A percentile compares a stretch with the other conserved stretches of the same genome.
phyloP scores from a whole-genome alignment of 2,888 invertebrate species.

The Drosophila colorata region DNA sequence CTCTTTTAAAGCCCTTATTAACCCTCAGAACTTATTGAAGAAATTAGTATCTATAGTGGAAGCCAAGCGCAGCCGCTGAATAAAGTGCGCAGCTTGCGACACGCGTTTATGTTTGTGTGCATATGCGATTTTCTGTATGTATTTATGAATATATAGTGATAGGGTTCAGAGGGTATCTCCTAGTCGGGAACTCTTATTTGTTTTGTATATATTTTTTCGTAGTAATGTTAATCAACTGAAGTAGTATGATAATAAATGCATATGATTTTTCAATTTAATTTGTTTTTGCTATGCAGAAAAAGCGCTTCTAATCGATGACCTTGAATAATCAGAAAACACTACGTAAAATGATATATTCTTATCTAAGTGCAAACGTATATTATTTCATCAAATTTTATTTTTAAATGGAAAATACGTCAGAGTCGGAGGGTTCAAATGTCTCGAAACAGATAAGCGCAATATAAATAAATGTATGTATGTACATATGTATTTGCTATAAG shows the following conservation, averaged over 20 bases:
- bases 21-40: too few species aligned
- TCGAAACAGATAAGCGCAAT: conserved; percentile 36
- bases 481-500: conserved; percentile 10
- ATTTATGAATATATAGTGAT: too few species aligned
- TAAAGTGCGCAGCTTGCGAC: too few species aligned
- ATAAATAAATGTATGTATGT: neutral
- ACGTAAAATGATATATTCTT: conserved; percentile 13
- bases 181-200: too few species aligned
- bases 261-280: neutral
- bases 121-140: too few species aligned
- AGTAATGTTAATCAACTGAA: too few species aligned
- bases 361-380: conserved; percentile 41
- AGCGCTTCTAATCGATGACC: conserved; percentile 49
- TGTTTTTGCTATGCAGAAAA: conserved; percentile 7
- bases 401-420: conserved; percentile 41
- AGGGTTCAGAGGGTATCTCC: too few species aligned
- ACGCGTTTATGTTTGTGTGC: too few species aligned
- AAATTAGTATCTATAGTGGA: too few species aligned
- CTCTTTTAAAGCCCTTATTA: too few species aligned
- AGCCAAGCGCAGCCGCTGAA: too few species aligned
- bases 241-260: conserved; percentile 13
- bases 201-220: neutral
- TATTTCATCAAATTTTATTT: conserved; percentile 42
- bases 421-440: conserved; percentile 24
- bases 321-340: conserved; percentile 41